A percentile compares a stretch with the other conserved stretches of the same genome.
These are phyloP conservation scores for Colossoma macropomum DNA, from an alignment of 2,113 vertebrate genomes.

Conservation along the genomic window DNA sequence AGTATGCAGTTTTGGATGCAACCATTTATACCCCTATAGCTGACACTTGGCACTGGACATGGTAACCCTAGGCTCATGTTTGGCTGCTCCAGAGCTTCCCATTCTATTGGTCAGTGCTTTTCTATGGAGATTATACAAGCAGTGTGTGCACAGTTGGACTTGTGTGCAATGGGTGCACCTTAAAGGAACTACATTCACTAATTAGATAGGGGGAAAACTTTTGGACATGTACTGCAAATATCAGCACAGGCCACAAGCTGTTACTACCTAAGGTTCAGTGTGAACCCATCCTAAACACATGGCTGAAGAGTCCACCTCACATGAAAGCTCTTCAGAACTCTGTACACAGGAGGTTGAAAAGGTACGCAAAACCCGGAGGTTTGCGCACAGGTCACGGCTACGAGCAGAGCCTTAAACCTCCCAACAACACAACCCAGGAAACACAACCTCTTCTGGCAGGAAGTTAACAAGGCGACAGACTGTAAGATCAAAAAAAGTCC, in stretches of 20 bases:
- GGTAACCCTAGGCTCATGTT: background rate
- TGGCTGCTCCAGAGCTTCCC: too few species aligned
- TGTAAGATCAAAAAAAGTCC: conserved; percentile 64
- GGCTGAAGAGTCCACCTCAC: background rate
- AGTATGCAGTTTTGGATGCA: too few species aligned
- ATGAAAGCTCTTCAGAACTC: conserved; percentile 12
- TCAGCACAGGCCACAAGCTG: background rate
- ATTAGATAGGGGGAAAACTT: background rate
- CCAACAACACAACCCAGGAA: conserved; percentile 63
- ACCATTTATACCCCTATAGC: too few species aligned
- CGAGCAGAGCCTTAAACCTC: conserved; percentile 1
- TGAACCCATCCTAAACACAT: background rate
- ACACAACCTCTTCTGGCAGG: conserved; percentile 68
- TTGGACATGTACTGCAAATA: background rate
- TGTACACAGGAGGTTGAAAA: conserved; percentile 55
- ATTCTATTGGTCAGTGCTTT: background rate
- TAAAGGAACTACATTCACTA: background rate
- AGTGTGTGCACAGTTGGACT: background rate
- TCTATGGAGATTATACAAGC: background rate
- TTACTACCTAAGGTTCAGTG: background rate
- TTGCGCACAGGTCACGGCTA: conserved; percentile 23
- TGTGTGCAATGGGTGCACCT: background rate
- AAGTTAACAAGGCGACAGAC: conserved; percentile 67
- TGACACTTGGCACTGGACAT: background rate
- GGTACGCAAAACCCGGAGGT: conserved; percentile 12